Percentiles rank a stretch among this genome's conserved stretches.
Evolutionary conservation across 1,140 invertebrate genomes (phyloP).

Genomic region (Macrobrachium rosenbergii): DNA sequence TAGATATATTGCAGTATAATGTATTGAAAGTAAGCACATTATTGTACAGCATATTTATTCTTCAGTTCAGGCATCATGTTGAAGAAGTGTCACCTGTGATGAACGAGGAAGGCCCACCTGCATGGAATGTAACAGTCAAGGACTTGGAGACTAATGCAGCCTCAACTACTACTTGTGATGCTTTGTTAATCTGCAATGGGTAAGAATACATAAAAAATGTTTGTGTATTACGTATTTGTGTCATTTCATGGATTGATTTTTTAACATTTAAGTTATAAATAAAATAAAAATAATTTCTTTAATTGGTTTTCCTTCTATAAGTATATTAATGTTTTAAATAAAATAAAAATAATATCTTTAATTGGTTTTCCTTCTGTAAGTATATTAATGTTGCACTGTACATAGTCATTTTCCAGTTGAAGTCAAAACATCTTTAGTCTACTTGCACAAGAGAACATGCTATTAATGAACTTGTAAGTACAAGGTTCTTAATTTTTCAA

Average conservation of each 20-base stretch:
- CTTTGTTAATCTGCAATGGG: constrained; percentile 51
- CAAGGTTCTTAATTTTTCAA: not conserved
- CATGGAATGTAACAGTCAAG: constrained; percentile 29
- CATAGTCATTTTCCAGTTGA: no score
- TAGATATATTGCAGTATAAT: no score
- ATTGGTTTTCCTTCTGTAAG: no score
- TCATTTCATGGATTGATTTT: not conserved
- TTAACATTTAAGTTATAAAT: not conserved
- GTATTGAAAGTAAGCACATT: no score
- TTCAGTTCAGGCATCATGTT: constrained; percentile 47
- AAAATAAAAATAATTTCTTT: not conserved
- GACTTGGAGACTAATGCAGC: constrained; percentile 5
- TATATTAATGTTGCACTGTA: no score
- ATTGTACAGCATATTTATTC: not conserved
- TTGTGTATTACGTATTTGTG: not conserved
- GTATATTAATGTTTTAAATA: no score
- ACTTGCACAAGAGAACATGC: no score
- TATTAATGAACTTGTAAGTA: no score
- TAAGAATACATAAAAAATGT: not conserved
- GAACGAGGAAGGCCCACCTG: not conserved
- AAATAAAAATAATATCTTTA: not conserved
- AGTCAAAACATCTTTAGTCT: no score
- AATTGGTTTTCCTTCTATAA: no score
- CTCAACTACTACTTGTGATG: constrained; percentile 31
- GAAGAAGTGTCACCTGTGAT: constrained; percentile 32